Base-by-base conservation (phyloP, 2,113 vertebrate species). In the Vulpes vulpes region DNA sequence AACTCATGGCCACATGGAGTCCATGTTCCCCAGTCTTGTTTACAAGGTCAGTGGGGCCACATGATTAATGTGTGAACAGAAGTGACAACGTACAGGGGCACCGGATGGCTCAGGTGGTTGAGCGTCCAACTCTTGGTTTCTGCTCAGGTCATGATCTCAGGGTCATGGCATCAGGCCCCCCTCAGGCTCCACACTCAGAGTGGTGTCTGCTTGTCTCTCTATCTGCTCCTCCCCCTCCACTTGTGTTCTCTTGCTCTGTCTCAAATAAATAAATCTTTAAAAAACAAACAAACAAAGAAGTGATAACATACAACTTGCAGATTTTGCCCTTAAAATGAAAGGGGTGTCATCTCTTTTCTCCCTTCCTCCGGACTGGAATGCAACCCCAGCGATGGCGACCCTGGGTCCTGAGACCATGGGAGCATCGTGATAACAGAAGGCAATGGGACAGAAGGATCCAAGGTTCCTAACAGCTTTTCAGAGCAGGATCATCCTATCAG, bases 361-460 rank as follows among this genome's bases (percentile, higher is more conserved):
- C 30, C 20, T 17, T 3, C 12, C 16, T 17, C 25, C 25, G 7
- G 20, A 38, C 25, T 65, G 57, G 25, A 65, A 32, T 17, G 35
- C 8, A 23, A 19, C 10, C 16, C 9, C 64, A 17, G 2, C 0
- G 14, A 12, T 2, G 20, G 55, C 0, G 1, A 60, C 23, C 60
- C 55, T n/a, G 3, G 25, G 8, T 55, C 67, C 7, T 11, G 30
- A 32, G 73, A 79, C 65, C 74, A 22, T 3, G 19, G 22, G 8
- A 53, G 17, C 4, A 30, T 25, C 5, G 15, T 0, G 0, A 20
- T 6, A 23, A 74, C 1, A 59, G 38, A 57, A 93, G 76, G 6
- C 8, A 32, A n/a, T 0, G 23, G 4, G 14, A 35, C 0, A 55
- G 20, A 60, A 67, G 35, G 12, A 55, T 16, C 32, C 38, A n/a